Evolutionary conservation across 1,140 invertebrate genomes (phyloP), one percentile per base, ranked within the genome.

Genomic region (Atta cephalotes): DNA sequence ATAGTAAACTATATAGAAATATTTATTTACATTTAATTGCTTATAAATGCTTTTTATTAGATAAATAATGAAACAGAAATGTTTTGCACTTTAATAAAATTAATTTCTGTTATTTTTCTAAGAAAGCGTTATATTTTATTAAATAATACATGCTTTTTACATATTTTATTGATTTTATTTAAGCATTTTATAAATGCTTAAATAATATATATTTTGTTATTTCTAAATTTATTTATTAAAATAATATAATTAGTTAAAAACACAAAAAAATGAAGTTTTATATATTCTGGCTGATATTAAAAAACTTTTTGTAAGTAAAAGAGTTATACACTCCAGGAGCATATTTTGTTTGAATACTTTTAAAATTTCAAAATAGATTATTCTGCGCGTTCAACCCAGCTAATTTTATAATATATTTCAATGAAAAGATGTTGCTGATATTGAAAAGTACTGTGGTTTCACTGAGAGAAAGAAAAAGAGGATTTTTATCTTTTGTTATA

Each of bases 331-430:
- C 12, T 60, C 12, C 3, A 45, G 21, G 5, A 63, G 14, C 10
- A n/a, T 49, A 49, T 25, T 74, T 72, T 56, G 28, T 9, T 3
- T 4, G 45, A 35, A 18, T 53, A 51, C 4, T 53, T 14, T 51
- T 66, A 65, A 79, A 77, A 60, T 53, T 14, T 51, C 56, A 65
- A 79, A 77, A 60, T 66, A 62, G 21, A 51, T 39, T n/a, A n/a
- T 16, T 63, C 3, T 28, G 10, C 6, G 10, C 2, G 5, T 35
- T 68, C 49, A 21, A 16, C 31, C 14, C 39, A 21, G 9, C 2
- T 68, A 68, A 70, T 70, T 80, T 68, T 80, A 35, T 39, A 68
- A 79, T 39, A 62, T n/a, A 35, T 39, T 5, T 68, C 6, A 56
- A 18, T 18, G 14, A 71, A 56, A n/a, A 7, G 35, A 60, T 21